Base-by-base conservation (phyloP, 1,140 invertebrate species). In the Eumaeus atala region DNA sequence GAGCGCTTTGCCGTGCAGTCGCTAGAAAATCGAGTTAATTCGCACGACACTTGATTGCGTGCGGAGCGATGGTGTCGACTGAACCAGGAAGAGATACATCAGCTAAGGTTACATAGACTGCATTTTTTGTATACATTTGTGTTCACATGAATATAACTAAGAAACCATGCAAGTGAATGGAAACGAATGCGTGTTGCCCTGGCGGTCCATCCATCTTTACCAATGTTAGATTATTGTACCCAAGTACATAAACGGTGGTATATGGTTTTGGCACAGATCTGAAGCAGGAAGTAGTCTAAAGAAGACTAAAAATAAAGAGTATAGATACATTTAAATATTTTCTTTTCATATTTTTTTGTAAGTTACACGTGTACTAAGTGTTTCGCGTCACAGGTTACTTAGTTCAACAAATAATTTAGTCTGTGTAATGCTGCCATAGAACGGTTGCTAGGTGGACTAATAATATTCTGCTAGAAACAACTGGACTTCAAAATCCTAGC, bases 21-120 rank as follows among this genome's bases (percentile, higher is more conserved):
- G 63, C 50, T 70, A 74, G 78, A 79, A 79, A 84, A 81, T 77
- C 63, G 59, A 66, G 52, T 70, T 68, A 72, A 70, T 70, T 72
- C 64, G 64, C 70, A 58, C 54, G 67, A 79, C 65, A 77, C 64
- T 62, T 59, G 68, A 78, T 70, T 62, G 61, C 62, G 56, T 53
- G 51, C 58, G 44, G 49, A 38, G 42, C 58, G 59, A 54, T 61
- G 61, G 61, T 52, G 61, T 53, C 54, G 35, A 38, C 42, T 62
- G 38, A 53, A 74, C 67, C 73, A 79, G 74, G 74, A 81, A 79
- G 65, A 67, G 52, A 48, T 58, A 35, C 33, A 42, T 48, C 48
- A 49, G 35, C 35, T 53, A 53, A 34, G 14, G 51, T 53, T 53
- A 44, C 40, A 53, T 53, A 53, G 9, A 42, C 33, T 37, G 18